A percentile compares a stretch with the other conserved stretches of the same genome.
Conservation (phyloP, 2,888 invertebrate species). For the Aphidius colemani region DNA sequence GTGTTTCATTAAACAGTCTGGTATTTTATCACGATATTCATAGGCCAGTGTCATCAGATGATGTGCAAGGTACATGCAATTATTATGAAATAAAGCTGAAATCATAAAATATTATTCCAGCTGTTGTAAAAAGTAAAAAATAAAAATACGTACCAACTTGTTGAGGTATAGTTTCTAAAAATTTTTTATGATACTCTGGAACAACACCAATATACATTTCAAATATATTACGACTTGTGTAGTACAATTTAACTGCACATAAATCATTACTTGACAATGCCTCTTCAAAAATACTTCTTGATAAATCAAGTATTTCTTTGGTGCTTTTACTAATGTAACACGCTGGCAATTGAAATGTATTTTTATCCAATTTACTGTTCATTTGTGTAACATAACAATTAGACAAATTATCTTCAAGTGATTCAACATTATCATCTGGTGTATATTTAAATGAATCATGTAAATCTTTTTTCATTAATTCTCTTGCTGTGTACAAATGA, state of each 20-base stretch:
- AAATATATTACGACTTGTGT: slow-evolving; percentile 74
- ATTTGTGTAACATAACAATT: slow-evolving; percentile 36
- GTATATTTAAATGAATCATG: slow-evolving; percentile 68
- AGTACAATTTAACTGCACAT: slow-evolving; percentile 70
- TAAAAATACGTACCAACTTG: slow-evolving; percentile 70
- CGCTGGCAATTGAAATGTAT: slow-evolving; percentile 60
- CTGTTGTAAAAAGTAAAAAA: too few relatives aligned
- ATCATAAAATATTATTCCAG: slow-evolving; percentile 37
- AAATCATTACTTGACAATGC: slow-evolving; percentile 67
- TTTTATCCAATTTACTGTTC: slow-evolving; percentile 47
- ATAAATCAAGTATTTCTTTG: slow-evolving; percentile 68
- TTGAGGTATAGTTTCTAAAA: slow-evolving; percentile 83
- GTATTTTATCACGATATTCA: slow-evolving; percentile 70
- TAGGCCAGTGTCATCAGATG: slow-evolving; percentile 70
- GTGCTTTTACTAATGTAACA: slow-evolving; percentile 67
- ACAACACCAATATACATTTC: slow-evolving; percentile 78
- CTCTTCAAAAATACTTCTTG: slow-evolving; percentile 70
- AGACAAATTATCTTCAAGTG: too few relatives aligned
- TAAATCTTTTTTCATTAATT: slow-evolving; percentile 80
- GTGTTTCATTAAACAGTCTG: slow-evolving; percentile 63
- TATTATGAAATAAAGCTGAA: slow-evolving; percentile 85
- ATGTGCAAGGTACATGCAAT: slow-evolving; percentile 86
- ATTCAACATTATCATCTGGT: slow-evolving; percentile 52
- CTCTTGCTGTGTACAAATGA: slow-evolving; percentile 71
- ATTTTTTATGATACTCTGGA: slow-evolving; percentile 78